These are phyloP conservation scores for Atherinosoma microstoma DNA, from an alignment of 2,797 vertebrate genomes.

Conservation along the genomic window DNA sequence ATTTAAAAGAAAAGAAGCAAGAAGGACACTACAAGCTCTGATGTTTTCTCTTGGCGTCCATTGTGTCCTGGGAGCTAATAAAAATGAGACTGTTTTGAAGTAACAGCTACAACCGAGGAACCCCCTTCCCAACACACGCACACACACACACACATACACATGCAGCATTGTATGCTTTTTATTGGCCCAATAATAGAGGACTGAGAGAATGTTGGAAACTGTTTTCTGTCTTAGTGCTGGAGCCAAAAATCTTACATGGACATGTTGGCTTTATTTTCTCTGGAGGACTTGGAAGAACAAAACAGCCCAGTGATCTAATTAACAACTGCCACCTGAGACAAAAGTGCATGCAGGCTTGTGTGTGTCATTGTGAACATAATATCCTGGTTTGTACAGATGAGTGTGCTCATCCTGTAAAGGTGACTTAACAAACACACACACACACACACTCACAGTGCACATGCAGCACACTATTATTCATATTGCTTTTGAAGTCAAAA, in stretches of 20 bases:
- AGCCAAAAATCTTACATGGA: constrained; percentile 71
- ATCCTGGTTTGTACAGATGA: constrained; percentile 15
- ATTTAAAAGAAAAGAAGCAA: constrained; percentile 71
- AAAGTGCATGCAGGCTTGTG: constrained; percentile 12
- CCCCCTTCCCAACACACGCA: constrained; percentile 4
- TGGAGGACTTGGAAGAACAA: constrained; percentile 53
- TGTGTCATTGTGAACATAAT: constrained; percentile 12
- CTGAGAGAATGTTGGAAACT: constrained; percentile 60
- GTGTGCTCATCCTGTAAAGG: background rate
- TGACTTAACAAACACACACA: background rate
- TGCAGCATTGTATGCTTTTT: constrained; percentile 62
- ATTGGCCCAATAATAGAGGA: constrained; percentile 76
- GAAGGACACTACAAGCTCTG: constrained; percentile 53
- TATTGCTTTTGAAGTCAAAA: constrained; percentile 43
- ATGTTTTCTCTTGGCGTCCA: constrained; percentile 66
- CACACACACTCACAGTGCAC: background rate
- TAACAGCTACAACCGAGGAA: constrained; percentile 36
- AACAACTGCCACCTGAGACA: constrained; percentile 63
- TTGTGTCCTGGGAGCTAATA: constrained; percentile 74
- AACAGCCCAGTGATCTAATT: constrained; percentile 69
- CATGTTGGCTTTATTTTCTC: constrained; percentile 61
- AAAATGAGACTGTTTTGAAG: constrained; percentile 65
- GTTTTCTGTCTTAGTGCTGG: constrained; percentile 54
- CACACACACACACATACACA: constrained; percentile 27
- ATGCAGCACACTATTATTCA: constrained; percentile 12